Evolutionary conservation across 1,140 invertebrate genomes (phyloP).

Genomic region (Zeugodacus cucurbitae): DNA sequence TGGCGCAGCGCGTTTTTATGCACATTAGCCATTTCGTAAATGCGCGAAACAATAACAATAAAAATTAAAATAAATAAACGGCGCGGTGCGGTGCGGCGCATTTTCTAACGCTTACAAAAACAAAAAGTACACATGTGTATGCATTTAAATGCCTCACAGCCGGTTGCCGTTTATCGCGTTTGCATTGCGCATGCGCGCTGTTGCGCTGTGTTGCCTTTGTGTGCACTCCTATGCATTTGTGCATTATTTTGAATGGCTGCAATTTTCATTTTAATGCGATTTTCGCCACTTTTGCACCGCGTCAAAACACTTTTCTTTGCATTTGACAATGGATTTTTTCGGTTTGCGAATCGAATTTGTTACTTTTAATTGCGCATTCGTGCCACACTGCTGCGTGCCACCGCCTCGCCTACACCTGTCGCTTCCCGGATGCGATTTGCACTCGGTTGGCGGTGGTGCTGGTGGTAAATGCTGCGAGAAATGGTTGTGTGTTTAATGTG

Average conservation of each 20-base stretch:
- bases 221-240: not conserved
- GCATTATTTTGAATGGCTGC: not conserved
- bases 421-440: not conserved
- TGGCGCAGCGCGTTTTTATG: not conserved
- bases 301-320: not conserved
- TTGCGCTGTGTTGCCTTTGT: not conserved
- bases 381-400: not conserved
- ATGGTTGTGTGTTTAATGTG: not conserved
- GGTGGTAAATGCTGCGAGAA: not conserved
- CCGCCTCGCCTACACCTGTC: too few species aligned
- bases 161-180: not conserved
- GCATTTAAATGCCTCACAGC: not conserved
- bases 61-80: constrained; percentile 29
- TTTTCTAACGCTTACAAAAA: not conserved
- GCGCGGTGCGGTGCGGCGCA: not conserved
- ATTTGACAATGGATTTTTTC: not conserved
- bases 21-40: constrained; percentile 6
- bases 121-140: not conserved
- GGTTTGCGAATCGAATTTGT: constrained; percentile 4
- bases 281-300: constrained; percentile 19
- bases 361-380: not conserved
- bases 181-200: not conserved
- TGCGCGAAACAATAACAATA: constrained; percentile 25
- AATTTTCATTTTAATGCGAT: not conserved
- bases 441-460: not conserved